Percentiles rank a stretch among this genome's conserved stretches.
phyloP scores from a whole-genome alignment of 2,113 vertebrate species.

The Dasyurus viverrinus region DNA sequence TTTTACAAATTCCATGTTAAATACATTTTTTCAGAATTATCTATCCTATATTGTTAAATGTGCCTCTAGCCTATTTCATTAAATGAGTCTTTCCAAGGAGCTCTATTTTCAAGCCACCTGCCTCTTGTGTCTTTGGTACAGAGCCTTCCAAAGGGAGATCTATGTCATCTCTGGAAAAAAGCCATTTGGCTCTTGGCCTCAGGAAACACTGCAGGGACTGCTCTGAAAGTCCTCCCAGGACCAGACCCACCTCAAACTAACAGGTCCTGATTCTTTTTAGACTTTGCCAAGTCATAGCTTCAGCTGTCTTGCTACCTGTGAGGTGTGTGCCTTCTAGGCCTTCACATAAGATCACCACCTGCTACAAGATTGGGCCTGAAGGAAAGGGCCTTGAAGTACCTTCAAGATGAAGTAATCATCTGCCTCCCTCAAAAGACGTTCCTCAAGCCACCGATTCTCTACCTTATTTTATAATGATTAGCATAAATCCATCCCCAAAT shows the following conservation, averaged over 20 bases:
- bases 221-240: background rate
- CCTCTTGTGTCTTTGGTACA: background rate
- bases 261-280: background rate
- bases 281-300: background rate
- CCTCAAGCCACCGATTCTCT: background rate
- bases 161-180: background rate
- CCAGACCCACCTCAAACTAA: background rate
- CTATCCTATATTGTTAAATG: background rate
- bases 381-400: background rate
- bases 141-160: background rate
- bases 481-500: background rate
- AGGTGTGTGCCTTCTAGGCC: background rate
- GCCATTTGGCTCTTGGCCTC: background rate
- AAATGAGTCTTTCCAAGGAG: background rate
- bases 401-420: background rate
- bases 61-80: background rate
- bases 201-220: background rate
- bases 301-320: background rate
- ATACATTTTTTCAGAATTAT: background rate
- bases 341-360: background rate
- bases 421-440: background rate
- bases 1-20: background rate
- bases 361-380: background rate
- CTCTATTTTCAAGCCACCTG: background rate
- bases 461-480: background rate